Evolutionary conservation across 2,797 vertebrate genomes (phyloP), one percentile per base, ranked within the genome.

Genomic region (Cirrhinus molitorella): DNA sequence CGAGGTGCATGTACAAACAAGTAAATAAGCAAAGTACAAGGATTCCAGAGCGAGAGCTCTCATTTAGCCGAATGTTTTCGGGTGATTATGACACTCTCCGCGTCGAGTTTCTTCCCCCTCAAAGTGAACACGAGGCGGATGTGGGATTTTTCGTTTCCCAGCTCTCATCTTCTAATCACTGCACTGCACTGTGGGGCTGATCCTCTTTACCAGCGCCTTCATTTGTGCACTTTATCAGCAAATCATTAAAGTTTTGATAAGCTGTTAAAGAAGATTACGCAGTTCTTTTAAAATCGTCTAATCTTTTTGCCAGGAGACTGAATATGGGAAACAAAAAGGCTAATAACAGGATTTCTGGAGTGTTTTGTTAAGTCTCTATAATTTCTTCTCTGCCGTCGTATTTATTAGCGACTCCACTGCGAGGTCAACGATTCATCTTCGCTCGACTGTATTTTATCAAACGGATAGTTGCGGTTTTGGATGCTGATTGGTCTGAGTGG

Each of bases 221-320:
- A 96, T 95, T 95, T 94, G 93, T 94, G 94, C 93, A 94, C 93
- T 95, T 95, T 96, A 95, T 96, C 95, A 92, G 90, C 91, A 93
- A 95, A 96, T 95, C 95, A 95, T 95, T 95, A 94, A 95, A 95
- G 94, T 96, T 95, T 94, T 94, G 94, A 95, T 95, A 95, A 96
- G 94, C 94, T 94, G 91, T 95, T 94, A 93, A 95, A 95, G 94
- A 91, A 94, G 95, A 95, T 95, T 95, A 95, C 31, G 92, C 93
- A 94, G 92, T 95, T 93, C 92, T 93, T 83, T 95, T 93, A 93
- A 95, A 93, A 95, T 95, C 92, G 88, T 90, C 90, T 94, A 95
- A 95, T 95, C 94, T 94, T 94, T 94, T 88, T 89, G 68, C 70
- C 83, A 80, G 77, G 70, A 75, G 59, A 93, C 87, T 85, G 91